phyloP scores from a whole-genome alignment of 1,140 invertebrate species.

The Pseudoatta argentina region DNA sequence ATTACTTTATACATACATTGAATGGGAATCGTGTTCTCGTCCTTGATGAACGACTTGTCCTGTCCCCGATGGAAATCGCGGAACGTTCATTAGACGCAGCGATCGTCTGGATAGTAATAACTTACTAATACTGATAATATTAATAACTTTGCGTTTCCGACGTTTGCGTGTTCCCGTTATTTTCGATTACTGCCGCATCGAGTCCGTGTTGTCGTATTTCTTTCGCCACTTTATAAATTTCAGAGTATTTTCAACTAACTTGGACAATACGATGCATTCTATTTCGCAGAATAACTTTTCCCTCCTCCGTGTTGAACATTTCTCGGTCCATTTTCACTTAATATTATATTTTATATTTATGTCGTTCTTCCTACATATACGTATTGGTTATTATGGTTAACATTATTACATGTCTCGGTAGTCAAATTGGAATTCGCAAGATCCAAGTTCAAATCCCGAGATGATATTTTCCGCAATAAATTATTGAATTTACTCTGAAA shows the following conservation, averaged over 20 bases:
- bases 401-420: no score
- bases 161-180: conserved; percentile 10
- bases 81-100: conserved; percentile 49
- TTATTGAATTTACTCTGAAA: no score
- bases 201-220: neutral
- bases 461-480: no score
- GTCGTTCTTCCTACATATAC: no score
- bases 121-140: conserved; percentile 60
- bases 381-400: no score
- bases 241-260: conserved; percentile 12
- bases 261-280: neutral
- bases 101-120: conserved; percentile 53
- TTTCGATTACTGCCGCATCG: conserved; percentile 11
- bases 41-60: conserved; percentile 59
- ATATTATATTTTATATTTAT: no score
- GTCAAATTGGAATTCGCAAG: no score
- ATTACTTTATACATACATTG: conserved; percentile 65
- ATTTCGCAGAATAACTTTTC: neutral
- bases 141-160: conserved; percentile 46
- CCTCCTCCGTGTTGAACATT: no score
- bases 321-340: no score
- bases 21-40: conserved; percentile 55
- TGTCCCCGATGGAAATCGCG: conserved; percentile 55
- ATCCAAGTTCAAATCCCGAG: no score
- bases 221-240: conserved; percentile 35